These are phyloP conservation scores for Prunella fulvescens DNA, from an alignment of 2,113 vertebrate species.

Conservation along the genomic window DNA sequence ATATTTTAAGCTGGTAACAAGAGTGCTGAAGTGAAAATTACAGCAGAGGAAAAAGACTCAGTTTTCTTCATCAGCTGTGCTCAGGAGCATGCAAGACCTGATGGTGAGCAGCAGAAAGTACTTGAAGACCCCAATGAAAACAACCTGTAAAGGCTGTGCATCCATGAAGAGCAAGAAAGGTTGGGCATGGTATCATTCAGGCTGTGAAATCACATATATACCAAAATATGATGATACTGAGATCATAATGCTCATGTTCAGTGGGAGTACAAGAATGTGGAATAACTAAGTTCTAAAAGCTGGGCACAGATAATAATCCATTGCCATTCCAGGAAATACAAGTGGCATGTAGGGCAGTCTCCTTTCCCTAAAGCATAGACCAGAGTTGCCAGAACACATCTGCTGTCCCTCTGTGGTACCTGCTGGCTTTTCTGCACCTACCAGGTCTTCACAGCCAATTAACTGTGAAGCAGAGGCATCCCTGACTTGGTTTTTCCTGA, in stretches of 20 bases:
- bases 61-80: neutral
- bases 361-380: neutral
- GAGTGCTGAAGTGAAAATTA: neutral
- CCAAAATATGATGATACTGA: too few species aligned
- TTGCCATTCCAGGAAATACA: neutral
- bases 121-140: neutral
- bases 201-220: neutral
- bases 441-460: neutral
- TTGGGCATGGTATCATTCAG: too few species aligned
- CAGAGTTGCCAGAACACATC: neutral
- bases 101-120: neutral
- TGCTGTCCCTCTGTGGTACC: neutral
- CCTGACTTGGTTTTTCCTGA: neutral
- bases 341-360: neutral
- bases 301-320: neutral
- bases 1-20: neutral
- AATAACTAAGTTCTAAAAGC: neutral
- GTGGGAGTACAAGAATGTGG: neutral
- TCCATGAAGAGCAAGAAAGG: neutral
- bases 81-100: neutral
- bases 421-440: neutral
- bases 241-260: neutral
- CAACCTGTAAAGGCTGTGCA: neutral
- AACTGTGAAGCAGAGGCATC: neutral
- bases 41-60: neutral